These are phyloP conservation scores for Osmerus mordax DNA, from an alignment of 2,113 vertebrate species.

Conservation along the genomic window DNA sequence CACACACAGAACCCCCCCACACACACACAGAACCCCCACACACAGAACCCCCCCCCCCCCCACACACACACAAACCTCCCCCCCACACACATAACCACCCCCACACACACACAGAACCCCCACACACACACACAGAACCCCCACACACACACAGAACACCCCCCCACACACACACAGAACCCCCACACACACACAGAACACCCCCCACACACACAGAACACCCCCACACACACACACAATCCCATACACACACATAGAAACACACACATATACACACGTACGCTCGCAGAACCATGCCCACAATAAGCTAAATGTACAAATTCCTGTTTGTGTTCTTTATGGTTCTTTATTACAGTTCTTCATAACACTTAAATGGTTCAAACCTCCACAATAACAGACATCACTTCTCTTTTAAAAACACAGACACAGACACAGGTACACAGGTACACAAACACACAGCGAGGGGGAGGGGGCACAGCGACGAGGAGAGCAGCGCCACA, in stretches of 20 bases:
- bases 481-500: constrained; percentile 69
- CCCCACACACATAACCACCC: no score
- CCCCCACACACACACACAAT: background rate
- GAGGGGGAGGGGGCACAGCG: constrained; percentile 28
- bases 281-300: background rate
- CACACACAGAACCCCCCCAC: no score
- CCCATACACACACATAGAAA: background rate
- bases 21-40: no score
- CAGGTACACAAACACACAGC: constrained; percentile 74
- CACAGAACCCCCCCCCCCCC: background rate
- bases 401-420: constrained; percentile 74
- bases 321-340: constrained; percentile 47
- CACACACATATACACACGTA: constrained; percentile 10
- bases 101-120: no score
- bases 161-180: no score
- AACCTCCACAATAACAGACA: constrained; percentile 75
- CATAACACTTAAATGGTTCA: constrained; percentile 77
- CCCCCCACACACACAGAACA: background rate
- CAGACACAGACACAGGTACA: constrained; percentile 73
- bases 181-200: background rate
- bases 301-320: background rate
- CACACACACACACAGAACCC: no score
- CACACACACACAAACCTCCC: background rate
- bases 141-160: no score
- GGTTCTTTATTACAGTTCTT: constrained; percentile 74